Evolutionary conservation across 2,797 vertebrate genomes (phyloP).

Genomic region (Furcifer pardalis): DNA sequence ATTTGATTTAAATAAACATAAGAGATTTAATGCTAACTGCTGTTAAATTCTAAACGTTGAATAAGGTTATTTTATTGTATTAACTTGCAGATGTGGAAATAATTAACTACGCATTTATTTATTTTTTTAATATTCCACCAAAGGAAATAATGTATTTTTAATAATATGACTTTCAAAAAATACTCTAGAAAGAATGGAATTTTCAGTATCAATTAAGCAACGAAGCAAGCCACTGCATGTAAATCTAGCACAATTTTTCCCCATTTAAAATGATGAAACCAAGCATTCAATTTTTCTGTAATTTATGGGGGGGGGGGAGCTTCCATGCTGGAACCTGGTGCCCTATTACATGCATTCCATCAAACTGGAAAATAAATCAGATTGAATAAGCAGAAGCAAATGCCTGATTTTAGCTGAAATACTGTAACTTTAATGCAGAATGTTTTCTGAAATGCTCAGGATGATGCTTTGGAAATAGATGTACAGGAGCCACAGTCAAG

Average conservation of each 20-base stretch:
- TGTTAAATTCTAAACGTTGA: background rate
- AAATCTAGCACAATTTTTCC: slow-evolving; percentile 1
- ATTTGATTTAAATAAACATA: slow-evolving; percentile 8
- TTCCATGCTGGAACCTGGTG: background rate
- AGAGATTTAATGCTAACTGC: background rate
- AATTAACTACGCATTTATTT: slow-evolving; percentile 34
- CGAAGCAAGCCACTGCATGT: background rate
- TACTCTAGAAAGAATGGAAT: background rate
- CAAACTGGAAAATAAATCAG: background rate
- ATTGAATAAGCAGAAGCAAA: background rate
- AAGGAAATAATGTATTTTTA: slow-evolving; percentile 39
- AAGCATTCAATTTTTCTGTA: background rate
- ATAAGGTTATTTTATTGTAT: slow-evolving; percentile 4
- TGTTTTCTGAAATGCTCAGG: background rate
- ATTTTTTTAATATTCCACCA: slow-evolving; percentile 32
- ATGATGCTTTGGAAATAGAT: background rate
- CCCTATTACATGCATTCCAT: background rate
- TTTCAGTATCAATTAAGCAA: background rate
- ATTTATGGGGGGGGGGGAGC: slow-evolving; percentile 2
- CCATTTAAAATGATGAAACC: background rate
- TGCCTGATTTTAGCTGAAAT: background rate
- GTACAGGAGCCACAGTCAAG: background rate
- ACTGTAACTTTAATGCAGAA: background rate
- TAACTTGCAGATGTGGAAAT: slow-evolving; percentile 39
- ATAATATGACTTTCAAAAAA: slow-evolving; percentile 5